A percentile compares a stretch with the other conserved stretches of the same genome.
phyloP scores from a whole-genome alignment of 2,797 vertebrate species.

The Microhierax caerulescens region DNA sequence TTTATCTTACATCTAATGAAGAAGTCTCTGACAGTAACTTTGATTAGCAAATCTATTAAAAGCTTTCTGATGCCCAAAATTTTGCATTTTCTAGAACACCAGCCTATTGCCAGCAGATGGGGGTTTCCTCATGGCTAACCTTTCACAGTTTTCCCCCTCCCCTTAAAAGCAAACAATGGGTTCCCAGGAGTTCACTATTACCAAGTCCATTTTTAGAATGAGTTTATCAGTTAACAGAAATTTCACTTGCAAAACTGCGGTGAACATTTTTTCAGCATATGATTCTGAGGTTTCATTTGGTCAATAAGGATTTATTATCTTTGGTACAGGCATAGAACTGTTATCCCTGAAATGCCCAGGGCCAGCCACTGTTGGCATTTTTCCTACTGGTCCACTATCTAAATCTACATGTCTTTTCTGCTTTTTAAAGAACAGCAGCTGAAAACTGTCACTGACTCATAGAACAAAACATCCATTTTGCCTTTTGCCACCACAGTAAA shows the following conservation, averaged over 20 bases:
- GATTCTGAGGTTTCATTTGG: background rate
- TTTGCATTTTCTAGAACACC: background rate
- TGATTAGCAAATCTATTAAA: background rate
- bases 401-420: background rate
- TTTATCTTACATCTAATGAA: background rate
- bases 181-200: background rate
- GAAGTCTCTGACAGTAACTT: background rate
- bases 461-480: background rate
- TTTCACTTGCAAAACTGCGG: background rate
- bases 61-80: background rate
- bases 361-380: background rate
- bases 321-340: background rate
- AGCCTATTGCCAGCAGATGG: background rate
- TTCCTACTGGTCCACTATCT: background rate
- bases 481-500: background rate
- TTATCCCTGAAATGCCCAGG: background rate
- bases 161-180: background rate
- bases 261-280: background rate
- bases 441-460: background rate
- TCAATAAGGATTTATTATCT: background rate
- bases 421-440: background rate
- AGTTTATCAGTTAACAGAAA: background rate
- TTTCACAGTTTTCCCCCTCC: background rate
- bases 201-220: background rate
- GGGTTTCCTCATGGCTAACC: background rate